A percentile compares a stretch with the other conserved stretches of the same genome.
Evolutionary conservation across 2,113 vertebrate genomes (phyloP).

Genomic region (Stigmatopora nigra): DNA sequence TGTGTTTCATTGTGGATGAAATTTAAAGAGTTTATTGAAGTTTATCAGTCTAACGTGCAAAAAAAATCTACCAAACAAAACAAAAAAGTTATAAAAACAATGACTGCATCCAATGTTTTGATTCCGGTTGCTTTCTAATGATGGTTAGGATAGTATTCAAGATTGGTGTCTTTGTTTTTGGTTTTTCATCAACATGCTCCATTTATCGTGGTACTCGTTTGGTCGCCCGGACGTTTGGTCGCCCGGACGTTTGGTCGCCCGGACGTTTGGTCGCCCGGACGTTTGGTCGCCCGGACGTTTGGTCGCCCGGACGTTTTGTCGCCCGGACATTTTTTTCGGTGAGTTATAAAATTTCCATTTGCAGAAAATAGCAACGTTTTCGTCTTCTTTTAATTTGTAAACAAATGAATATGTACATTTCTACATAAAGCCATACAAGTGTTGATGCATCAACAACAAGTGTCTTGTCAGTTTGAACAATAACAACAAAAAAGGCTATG

Average conservation of each 20-base stretch:
- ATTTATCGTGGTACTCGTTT: no score
- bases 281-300: no score
- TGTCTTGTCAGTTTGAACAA: constrained; percentile 52
- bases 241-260: no score
- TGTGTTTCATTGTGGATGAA: neutral
- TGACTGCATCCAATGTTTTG: no score
- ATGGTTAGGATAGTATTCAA: neutral
- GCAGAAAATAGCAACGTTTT: neutral
- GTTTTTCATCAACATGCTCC: neutral
- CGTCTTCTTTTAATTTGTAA: neutral
- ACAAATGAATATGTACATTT: constrained; percentile 1
- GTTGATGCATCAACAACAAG: constrained; percentile 23
- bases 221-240: no score
- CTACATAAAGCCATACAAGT: constrained; percentile 41
- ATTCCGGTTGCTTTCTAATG: neutral
- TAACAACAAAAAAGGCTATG: constrained; percentile 62
- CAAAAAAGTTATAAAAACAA: neutral
- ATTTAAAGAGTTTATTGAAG: neutral
- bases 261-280: no score
- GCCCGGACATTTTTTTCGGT: no score
- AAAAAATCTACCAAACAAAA: neutral
- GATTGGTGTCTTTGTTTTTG: neutral
- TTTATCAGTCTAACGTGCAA: neutral
- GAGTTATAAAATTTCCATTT: neutral
- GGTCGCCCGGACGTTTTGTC: no score